Base-by-base conservation (phyloP, 2,797 vertebrate species). In the Picus viridis region DNA sequence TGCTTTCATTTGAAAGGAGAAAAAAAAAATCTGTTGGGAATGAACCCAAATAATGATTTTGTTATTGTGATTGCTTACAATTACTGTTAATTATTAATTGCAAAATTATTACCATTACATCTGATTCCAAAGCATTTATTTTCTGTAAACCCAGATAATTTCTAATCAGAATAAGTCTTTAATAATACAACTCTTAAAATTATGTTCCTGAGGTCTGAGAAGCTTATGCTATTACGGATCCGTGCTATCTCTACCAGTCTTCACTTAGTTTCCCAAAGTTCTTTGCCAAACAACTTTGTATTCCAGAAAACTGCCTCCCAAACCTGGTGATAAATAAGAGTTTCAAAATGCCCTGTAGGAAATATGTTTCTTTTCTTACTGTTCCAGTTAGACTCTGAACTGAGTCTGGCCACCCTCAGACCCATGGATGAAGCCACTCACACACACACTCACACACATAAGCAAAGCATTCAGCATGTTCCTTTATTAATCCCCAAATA, bases 41-140 rank as follows among this genome's bases (percentile, higher is more conserved):
- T 49, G 0, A 73, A 72, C 39, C 0, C 1, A 67, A 68, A 61
- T 27, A 1, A 2, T 63, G n/a, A 4, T 47, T 70, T 67, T 43
- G 26, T 10, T 12, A 13, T 29, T 45, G 22, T 49, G 49, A 49
- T 49, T 49, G 12, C 49, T 49, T 24, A 49, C 22, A 49, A 49
- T 49, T 49, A 24, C 49, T 49, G 23, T 49, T 49, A 49, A 23
- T 49, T 49, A 49, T 49, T 49, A 49, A 49, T 23, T 49, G 12
- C 49, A 49, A 24, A 16, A 49, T 23, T 23, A 49, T 49, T 49
- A 49, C 23, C 23, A 49, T 23, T 39, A 24, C 10, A 26, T 72
- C 5, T 19, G 22, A n/a, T 49, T 72, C 20, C 29, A 26, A 89
- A 71, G 6, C 1, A 20, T 74, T 68, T 64, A 43, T 8, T 26